Conservation (phyloP, 1,140 invertebrate species). For the Macrosteles quadrilineatus region DNA sequence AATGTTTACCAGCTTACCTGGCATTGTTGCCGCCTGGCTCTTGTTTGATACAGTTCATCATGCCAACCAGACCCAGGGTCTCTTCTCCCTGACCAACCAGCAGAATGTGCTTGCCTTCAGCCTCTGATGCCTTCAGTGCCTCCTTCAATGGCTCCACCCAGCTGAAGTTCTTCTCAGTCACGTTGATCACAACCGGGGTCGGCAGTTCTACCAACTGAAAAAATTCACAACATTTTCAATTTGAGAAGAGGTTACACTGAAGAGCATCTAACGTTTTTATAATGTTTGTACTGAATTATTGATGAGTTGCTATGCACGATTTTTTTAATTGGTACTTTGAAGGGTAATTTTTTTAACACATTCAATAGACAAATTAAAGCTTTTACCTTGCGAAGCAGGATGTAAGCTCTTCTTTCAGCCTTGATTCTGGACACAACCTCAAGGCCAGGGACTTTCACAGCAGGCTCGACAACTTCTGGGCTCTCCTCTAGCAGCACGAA, state of each 20-base stretch:
- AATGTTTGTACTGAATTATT: not conserved
- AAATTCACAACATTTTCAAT: not conserved
- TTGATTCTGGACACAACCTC: slow-evolving; percentile 57
- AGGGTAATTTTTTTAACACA: too few species aligned
- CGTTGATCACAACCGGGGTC: slow-evolving; percentile 57
- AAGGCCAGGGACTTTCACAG: slow-evolving; percentile 54
- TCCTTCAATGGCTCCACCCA: slow-evolving; percentile 85
- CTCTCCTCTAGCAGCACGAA: slow-evolving; percentile 78
- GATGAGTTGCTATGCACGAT: too few species aligned
- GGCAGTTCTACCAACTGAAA: slow-evolving; percentile 43
- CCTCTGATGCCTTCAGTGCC: slow-evolving; percentile 61
- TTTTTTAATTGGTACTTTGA: too few species aligned
- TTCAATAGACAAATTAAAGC: too few species aligned
- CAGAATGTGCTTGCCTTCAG: slow-evolving; percentile 63
- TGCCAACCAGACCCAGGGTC: slow-evolving; percentile 76
- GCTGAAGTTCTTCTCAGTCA: slow-evolving; percentile 66
- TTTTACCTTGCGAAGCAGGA: slow-evolving; percentile 62
- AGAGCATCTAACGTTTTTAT: too few species aligned
- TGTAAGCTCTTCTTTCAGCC: slow-evolving; percentile 58
- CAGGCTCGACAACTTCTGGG: slow-evolving; percentile 54
- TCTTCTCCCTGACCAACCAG: slow-evolving; percentile 69
- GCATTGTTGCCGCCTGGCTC: slow-evolving; percentile 79
- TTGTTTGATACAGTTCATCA: slow-evolving; percentile 84
- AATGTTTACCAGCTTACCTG: too few species aligned
- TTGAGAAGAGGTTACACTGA: not conserved